phyloP scores from a whole-genome alignment of 2,113 vertebrate species.

The Oncorhynchus gorbuscha region DNA sequence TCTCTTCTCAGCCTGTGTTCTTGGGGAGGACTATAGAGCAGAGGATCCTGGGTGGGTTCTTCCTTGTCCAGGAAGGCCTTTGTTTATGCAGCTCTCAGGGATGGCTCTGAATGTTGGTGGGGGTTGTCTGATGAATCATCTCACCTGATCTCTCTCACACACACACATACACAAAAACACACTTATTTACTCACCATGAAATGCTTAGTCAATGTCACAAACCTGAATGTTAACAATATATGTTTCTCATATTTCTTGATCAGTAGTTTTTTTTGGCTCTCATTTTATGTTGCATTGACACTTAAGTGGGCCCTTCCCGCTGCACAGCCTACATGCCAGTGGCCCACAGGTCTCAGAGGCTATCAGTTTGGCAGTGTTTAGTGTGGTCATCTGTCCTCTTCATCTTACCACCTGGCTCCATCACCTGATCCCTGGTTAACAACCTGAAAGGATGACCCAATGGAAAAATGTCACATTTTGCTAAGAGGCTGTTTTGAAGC shows the following conservation, averaged over 20 bases:
- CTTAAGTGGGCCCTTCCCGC: no score
- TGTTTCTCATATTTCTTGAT: no score
- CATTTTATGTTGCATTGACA: no score
- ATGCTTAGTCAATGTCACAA: no score
- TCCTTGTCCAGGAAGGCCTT: neutral
- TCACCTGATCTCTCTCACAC: no score
- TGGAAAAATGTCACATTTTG: conserved; percentile 52
- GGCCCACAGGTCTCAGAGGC: no score
- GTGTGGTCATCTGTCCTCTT: conserved; percentile 58
- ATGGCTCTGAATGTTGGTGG: conserved; percentile 14
- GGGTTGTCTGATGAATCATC: no score
- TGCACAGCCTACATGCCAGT: no score
- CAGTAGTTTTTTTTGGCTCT: no score
- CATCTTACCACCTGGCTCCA: conserved; percentile 55
- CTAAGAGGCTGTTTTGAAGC: neutral
- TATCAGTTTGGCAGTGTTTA: neutral
- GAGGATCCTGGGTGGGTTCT: neutral
- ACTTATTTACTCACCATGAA: no score
- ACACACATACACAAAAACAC: no score
- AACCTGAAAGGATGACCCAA: conserved; percentile 56
- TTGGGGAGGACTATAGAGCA: neutral
- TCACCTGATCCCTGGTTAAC: conserved; percentile 34
- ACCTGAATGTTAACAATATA: no score
- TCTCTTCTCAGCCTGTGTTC: neutral
- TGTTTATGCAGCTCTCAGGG: neutral